phyloP scores from a whole-genome alignment of 2,797 vertebrate species.

The Triplophysa yarkandensis region DNA sequence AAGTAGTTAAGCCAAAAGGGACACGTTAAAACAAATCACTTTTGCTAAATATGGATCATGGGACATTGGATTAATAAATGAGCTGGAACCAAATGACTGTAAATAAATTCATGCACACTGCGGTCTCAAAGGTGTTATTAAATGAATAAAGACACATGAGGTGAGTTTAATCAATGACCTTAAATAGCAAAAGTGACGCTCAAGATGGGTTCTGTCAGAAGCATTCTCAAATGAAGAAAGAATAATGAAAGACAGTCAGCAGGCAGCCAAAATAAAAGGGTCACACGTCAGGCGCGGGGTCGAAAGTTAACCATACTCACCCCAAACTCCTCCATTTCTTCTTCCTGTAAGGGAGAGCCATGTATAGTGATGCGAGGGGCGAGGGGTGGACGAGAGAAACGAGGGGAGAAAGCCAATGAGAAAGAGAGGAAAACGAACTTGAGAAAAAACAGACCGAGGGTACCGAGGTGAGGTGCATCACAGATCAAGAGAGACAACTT shows the following conservation, averaged over 20 bases:
- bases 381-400: conserved; percentile 75
- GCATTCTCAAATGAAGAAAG: conserved; percentile 60
- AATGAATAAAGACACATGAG: conserved; percentile 2
- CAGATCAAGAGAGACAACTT: conserved; percentile 73
- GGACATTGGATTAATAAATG: conserved; percentile 26
- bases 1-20: conserved; percentile 48
- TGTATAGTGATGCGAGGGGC: conserved; percentile 89
- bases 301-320: conserved; percentile 87
- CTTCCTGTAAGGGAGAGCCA: conserved; percentile 97
- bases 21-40: conserved; percentile 59
- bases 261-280: conserved; percentile 64
- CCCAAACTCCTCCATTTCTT: conserved; percentile 99
- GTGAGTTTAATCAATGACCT: conserved; percentile 37
- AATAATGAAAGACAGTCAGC: conserved; percentile 65
- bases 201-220: conserved; percentile 44
- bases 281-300: conserved; percentile 57
- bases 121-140: conserved; percentile 11
- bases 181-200: conserved; percentile 63
- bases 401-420: conserved; percentile 60
- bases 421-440: conserved; percentile 89
- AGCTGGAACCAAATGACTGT: conserved; percentile 16
- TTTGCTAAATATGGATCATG: conserved; percentile 59
- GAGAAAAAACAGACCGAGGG: conserved; percentile 84
- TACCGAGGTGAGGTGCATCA: conserved; percentile 80
- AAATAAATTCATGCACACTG: conserved; percentile 42